Evolutionary conservation across 2,113 vertebrate genomes (phyloP), one percentile per base, ranked within the genome.

Genomic region (Atractosteus spatula): DNA sequence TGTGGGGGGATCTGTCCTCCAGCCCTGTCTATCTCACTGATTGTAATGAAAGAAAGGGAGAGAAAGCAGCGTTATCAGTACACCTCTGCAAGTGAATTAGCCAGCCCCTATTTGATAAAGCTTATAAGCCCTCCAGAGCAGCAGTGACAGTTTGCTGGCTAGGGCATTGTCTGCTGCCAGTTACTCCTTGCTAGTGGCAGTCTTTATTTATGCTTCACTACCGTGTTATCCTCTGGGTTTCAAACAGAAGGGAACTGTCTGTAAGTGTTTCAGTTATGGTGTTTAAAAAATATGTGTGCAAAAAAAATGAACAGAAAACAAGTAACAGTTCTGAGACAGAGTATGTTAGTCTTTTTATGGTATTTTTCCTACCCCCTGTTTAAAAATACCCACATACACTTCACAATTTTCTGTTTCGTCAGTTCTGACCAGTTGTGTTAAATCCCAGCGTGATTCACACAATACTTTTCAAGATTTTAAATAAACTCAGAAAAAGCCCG

Each of bases 1-100:
- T 78, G 75, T 72, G 66, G 78, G 83, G 77, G 70, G 69, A 69
- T 82, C 86, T 87, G 77, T 92, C 91, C 87, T 89, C 82, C 85
- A 91, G 92, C 90, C 84, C 87, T 87, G 89, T 90, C 91, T 88
- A 80, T 93, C 89, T 87, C 82, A 80, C 80, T 78, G 70, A 62
- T 79, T 75, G 78, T 80, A 73, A 88, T 81, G 82, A 77, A 87
- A 78, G 75, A 79, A 73, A 81, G 78, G 76, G 77, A 71, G 51
- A 88, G 80, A 79, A 76, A 78, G 71, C 78, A 74, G 76, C 79
- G 89, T 95, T 94, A 94, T 93, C 93, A 89, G 91, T 82, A 83
- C 87, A 89, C 91, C 92, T 94, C 85, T 85, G 86, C 89, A 91
- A 90, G 89, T 92, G 92, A 94, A 96, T 95, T 94, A 95, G 91